These are phyloP conservation scores for Semnornis frantzii DNA, from an alignment of 2,113 vertebrate genomes.

Conservation along the genomic window DNA sequence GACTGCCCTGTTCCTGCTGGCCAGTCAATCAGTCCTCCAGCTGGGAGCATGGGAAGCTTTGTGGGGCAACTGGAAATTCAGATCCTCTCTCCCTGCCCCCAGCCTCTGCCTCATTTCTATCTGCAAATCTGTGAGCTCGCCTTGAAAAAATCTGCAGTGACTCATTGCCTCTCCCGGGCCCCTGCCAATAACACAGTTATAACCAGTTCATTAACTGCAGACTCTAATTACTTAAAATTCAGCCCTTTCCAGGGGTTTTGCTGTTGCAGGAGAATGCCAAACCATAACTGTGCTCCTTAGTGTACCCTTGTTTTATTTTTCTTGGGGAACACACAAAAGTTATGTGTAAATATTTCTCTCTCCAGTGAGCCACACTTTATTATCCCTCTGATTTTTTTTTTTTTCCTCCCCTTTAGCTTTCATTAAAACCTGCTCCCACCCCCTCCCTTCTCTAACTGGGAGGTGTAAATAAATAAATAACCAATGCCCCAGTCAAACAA, in stretches of 20 bases:
- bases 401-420: neutral
- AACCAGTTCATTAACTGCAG: constrained; percentile 58
- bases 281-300: constrained; percentile 34
- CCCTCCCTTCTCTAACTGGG: neutral
- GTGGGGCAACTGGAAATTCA: neutral
- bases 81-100: neutral
- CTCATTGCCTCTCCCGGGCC: constrained; percentile 35
- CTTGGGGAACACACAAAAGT: constrained; percentile 44
- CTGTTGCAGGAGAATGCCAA: constrained; percentile 32
- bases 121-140: constrained; percentile 25
- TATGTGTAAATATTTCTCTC: constrained; percentile 64
- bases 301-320: constrained; percentile 25
- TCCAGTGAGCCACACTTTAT: constrained; percentile 51
- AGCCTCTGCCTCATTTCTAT: neutral
- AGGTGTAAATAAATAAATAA: constrained; percentile 58
- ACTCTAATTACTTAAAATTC: constrained; percentile 58
- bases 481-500: constrained; percentile 54
- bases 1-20: too few species aligned
- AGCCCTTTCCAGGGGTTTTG: constrained; percentile 39
- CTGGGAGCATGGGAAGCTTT: neutral
- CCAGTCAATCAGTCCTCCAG: neutral
- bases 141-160: neutral
- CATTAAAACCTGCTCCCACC: neutral
- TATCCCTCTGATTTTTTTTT: constrained; percentile 12
- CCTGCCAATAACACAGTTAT: constrained; percentile 42